Base-by-base conservation (phyloP, 2,113 vertebrate species). In the Campylorhamphus procurvoides region DNA sequence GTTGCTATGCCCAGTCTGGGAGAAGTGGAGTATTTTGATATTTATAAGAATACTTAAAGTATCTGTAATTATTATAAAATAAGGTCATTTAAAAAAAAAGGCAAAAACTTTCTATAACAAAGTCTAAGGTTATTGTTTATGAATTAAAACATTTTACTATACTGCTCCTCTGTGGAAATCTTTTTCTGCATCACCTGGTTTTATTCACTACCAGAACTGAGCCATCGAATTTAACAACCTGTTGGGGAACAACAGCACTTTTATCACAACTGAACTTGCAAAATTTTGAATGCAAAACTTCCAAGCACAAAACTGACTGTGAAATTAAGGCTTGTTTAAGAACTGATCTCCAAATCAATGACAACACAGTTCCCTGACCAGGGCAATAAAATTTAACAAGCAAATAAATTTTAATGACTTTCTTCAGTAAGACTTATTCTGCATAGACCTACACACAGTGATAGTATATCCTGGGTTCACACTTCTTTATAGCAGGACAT, bases 301-400 rank as follows among this genome's bases (percentile, higher is more conserved):
- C 50, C 72, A 71, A 63, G 39, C 60, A 59, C 47, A 84, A 86
- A 77, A 47, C 24, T 81, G 79, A 81, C 63, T 55, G 5, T 18
- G 37, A 56, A 74, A 37, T 83, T 74, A 90, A 81, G 12, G n/a
- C 35, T 83, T 47, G 3, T 74, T 80, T 78, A 66, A 60, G 64
- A 82, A 50, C 76, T 84, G 89, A 81, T 25, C 19, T 94, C 47
- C 37, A 50, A 39, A 60, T 72, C 78, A 87, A 42, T 35, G 69
- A 66, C 63, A 74, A 7, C 19, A 44, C 59, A 90, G 55, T 39
- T 62, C 5, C 3, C 53, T 95, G 75, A 67, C 52, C 52, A 93
- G n/a, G 17, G 31, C 47, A 93, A 13, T 84, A 90, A 80, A 94
- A 91, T 77, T 75, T 90, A 96, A 92, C 25, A 87, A 58, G 55